These are phyloP conservation scores for Miniopterus natalensis DNA, from an alignment of 2,113 vertebrate genomes.

Conservation along the genomic window DNA sequence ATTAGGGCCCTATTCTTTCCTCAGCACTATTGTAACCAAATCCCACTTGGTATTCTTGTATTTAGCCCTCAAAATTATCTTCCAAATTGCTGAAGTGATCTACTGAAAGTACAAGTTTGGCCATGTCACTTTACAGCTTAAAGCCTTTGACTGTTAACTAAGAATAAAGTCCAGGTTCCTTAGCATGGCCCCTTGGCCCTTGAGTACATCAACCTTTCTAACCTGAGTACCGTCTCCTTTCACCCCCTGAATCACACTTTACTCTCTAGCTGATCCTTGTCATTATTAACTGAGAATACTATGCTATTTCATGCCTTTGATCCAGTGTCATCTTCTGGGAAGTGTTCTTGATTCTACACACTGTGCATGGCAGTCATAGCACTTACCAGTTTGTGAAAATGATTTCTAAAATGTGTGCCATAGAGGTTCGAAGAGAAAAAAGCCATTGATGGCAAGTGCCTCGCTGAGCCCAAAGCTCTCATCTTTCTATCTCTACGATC, in stretches of 20 bases:
- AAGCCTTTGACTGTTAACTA: background rate
- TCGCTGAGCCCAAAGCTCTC: background rate
- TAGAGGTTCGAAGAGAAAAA: background rate
- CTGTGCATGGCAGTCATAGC: fast-evolving
- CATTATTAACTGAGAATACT: background rate
- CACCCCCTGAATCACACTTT: background rate
- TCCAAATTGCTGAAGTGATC: background rate
- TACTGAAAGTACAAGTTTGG: background rate
- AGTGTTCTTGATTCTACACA: background rate
- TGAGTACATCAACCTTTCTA: background rate
- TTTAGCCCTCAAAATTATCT: background rate
- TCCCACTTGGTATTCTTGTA: background rate
- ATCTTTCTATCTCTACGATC: background rate
- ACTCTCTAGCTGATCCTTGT: background rate
- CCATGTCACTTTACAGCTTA: background rate
- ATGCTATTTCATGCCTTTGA: background rate
- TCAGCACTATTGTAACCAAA: background rate
- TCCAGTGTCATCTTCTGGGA: background rate
- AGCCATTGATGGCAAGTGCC: background rate
- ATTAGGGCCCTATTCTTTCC: background rate
- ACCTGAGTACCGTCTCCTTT: background rate
- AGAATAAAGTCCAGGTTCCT: background rate
- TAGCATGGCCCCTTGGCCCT: background rate
- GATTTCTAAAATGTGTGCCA: background rate
- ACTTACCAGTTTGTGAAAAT: background rate